Base-by-base conservation (phyloP, 2,888 invertebrate genomes). In the Cylindroiulus punctatus region DNA sequence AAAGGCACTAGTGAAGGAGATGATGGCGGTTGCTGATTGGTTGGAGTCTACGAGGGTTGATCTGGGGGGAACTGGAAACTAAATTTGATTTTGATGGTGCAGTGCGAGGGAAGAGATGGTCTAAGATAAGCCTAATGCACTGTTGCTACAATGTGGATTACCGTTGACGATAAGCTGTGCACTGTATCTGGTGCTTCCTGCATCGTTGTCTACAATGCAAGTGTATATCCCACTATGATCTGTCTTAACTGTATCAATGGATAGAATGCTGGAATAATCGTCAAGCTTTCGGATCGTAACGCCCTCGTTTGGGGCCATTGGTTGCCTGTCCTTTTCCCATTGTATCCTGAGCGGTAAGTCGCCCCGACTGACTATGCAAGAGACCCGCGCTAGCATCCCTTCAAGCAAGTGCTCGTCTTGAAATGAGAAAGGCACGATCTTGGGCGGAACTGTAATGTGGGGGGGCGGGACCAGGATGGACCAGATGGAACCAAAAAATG, bases 321-420 rank as follows among this genome's bases (percentile, higher is more conserved):
- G 81, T 57, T 83, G 83, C 44, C 86, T 30, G 85, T 86, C 86
- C 84, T 87, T 87, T 36, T 87, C 87, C 87, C 87, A 87, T 17
- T 19, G 30, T 26, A 87, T 42, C 81, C 47, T 42, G 81, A 87
- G 82, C 40, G 87, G 87, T 57, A 87, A 52, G 57, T 87, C 87
- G 30, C 87, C 87, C 22, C 87, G 87, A 85, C 87, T 87, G 19
- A 87, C 87, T 36, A 87, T 40, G 81, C 87, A 87, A 42, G 87
- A 87, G 17, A 87, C 87, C 30, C 87, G 85, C 8, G 87, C 87
- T n/a, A 87, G 85, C 87, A 85, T 81, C 44, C 87, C 87, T 82
- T 87, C 87, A 52, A 81, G 81, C 44, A 87, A n/a, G 87, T 87
- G 85, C 81, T 87, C 85, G 85, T 87, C 87, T 87, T 87, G 87